Percentiles rank a stretch among this genome's conserved stretches.
These are phyloP conservation scores for Festucalex cinctus DNA, from an alignment of 2,113 vertebrate species.

Conservation along the genomic window DNA sequence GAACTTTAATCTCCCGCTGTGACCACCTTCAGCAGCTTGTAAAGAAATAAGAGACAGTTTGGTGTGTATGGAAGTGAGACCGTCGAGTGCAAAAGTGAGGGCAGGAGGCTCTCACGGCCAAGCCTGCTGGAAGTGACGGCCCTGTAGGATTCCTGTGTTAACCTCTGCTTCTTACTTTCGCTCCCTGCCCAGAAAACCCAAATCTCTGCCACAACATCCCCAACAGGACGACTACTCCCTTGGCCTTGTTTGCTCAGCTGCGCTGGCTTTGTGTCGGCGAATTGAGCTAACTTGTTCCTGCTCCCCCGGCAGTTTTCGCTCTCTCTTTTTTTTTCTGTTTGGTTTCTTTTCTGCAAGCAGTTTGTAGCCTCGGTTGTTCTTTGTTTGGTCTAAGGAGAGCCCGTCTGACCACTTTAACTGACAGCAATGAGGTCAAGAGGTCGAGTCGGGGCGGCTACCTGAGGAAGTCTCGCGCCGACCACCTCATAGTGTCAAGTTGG, in stretches of 20 bases:
- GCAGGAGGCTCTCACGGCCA: conserved; percentile 51
- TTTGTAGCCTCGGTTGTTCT: conserved; percentile 62
- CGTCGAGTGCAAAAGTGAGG: conserved; percentile 18
- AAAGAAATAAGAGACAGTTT: conserved; percentile 14
- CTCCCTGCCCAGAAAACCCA: conserved; percentile 45
- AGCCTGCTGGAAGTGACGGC: conserved; percentile 52
- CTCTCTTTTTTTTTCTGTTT: conserved; percentile 54
- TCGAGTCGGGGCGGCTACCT: conserved; percentile 50
- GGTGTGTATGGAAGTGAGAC: conserved; percentile 5
- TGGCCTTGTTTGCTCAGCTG: conserved; percentile 74
- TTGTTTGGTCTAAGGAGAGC: conserved; percentile 46
- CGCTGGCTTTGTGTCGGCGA: conserved; percentile 55
- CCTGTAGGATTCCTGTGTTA: conserved; percentile 58
- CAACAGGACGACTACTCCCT: conserved; percentile 62
- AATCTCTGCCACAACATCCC: conserved; percentile 62
- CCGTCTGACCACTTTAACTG: conserved; percentile 38
- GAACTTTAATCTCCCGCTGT: conserved; percentile 14
- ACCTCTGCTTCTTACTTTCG: conserved; percentile 46
- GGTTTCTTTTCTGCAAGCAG: conserved; percentile 55
- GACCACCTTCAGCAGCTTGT: conserved; percentile 11
- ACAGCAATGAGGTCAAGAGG: conserved; percentile 40
- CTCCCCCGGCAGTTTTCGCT: conserved; percentile 57
- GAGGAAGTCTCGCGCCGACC: conserved; percentile 50
- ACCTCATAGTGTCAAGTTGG: conserved; percentile 47
- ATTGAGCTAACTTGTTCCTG: conserved; percentile 54